phyloP scores from a whole-genome alignment of 2,797 vertebrate genomes.

The Protosalanx chinensis region DNA sequence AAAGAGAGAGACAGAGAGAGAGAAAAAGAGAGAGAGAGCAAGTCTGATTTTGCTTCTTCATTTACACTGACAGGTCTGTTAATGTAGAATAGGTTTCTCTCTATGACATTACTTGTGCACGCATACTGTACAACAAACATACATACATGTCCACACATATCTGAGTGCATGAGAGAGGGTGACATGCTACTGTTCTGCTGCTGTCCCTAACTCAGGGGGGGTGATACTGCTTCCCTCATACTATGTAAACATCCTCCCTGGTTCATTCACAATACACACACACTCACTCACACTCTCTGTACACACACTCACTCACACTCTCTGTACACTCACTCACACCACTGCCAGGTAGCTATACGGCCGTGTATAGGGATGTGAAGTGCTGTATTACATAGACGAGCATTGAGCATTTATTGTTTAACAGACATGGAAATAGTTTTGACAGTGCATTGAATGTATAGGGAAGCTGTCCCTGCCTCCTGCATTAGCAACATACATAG shows the following conservation, averaged over 20 bases:
- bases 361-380: background rate
- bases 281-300: background rate
- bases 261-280: conserved; percentile 26
- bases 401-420: too few species aligned
- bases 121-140: background rate
- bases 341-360: background rate
- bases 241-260: conserved; percentile 53
- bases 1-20: too few species aligned
- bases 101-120: background rate
- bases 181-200: conserved; percentile 16
- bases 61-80: too few species aligned
- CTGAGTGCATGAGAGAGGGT: background rate
- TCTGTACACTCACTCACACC: background rate
- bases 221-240: conserved; percentile 45
- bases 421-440: too few species aligned
- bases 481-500: too few species aligned
- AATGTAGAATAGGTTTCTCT: background rate
- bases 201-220: background rate
- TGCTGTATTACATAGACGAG: too few species aligned
- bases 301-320: too few species aligned
- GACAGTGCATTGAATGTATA: too few species aligned
- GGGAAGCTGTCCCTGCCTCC: too few species aligned
- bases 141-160: background rate
- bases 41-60: too few species aligned
- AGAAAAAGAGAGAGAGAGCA: too few species aligned